Evolutionary conservation across 2,888 invertebrate genomes (phyloP).

Genomic region (Diarsia rubi): DNA sequence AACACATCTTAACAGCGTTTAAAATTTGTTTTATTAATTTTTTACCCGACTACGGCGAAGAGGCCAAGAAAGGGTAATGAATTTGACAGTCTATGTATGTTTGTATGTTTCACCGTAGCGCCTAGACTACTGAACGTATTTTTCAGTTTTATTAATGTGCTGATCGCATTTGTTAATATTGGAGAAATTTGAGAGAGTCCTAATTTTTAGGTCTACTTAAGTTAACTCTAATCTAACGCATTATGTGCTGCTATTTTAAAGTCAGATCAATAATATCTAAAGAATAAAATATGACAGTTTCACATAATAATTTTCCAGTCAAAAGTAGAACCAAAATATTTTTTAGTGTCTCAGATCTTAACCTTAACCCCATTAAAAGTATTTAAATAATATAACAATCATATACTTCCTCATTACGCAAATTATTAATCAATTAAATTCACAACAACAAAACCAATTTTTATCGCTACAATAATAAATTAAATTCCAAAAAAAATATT

Average conservation of each 20-base stretch:
- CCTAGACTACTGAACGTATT: too few species aligned
- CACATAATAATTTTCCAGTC: neutral
- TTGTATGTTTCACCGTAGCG: too few species aligned
- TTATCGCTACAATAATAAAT: neutral
- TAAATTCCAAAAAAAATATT: conserved; percentile 15
- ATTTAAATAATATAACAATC: neutral
- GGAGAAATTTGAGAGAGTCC: neutral
- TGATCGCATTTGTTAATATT: neutral
- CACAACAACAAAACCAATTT: neutral
- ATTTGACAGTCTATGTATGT: too few species aligned
- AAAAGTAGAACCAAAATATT: neutral
- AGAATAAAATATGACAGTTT: neutral
- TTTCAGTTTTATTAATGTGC: too few species aligned
- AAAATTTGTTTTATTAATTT: too few species aligned
- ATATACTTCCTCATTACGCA: neutral
- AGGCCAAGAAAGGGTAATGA: too few species aligned
- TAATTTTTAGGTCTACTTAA: neutral
- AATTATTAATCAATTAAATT: conserved; percentile 1
- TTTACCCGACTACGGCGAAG: too few species aligned
- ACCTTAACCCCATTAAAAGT: neutral
- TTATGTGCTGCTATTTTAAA: neutral
- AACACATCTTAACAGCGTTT: neutral
- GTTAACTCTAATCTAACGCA: neutral
- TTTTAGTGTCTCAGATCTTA: neutral
- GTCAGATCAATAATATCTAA: neutral